A percentile compares a stretch with the other conserved stretches of the same genome.
Evolutionary conservation across 2,797 vertebrate genomes (phyloP).

Genomic region (Tokudaia muenninki): DNA sequence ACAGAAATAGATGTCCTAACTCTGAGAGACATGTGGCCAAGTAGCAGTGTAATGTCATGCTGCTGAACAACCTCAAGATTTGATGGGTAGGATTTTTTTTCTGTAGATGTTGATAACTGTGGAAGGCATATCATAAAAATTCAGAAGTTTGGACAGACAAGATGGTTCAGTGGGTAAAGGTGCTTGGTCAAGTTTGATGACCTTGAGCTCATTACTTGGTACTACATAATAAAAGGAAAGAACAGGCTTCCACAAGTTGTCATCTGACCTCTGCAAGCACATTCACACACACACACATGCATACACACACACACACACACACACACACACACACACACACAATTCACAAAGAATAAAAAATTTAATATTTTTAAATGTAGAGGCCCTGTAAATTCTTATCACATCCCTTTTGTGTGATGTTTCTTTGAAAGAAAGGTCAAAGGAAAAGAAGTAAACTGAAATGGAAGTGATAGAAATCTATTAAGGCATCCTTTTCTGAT

Average conservation of each 20-base stretch:
- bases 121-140: not conserved
- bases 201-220: not conserved
- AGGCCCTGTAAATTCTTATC: not conserved
- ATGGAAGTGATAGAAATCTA: not conserved
- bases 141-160: not conserved
- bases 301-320: not conserved
- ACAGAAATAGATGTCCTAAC: not conserved
- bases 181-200: not conserved
- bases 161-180: not conserved
- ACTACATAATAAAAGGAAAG: not conserved
- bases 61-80: not conserved
- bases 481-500: not conserved
- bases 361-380: not conserved
- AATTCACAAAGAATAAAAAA: not conserved
- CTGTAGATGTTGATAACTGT: not conserved
- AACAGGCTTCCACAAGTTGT: not conserved
- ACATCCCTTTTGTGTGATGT: slow-evolving; percentile 20
- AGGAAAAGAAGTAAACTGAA: slow-evolving; percentile 9
- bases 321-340: not conserved
- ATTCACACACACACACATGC: not conserved
- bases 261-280: not conserved
- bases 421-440: slow-evolving; percentile 43
- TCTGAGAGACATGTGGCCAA: not conserved
- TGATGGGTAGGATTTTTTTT: not conserved
- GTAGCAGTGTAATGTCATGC: not conserved